A percentile compares a stretch with the other conserved stretches of the same genome.
phyloP scores from a whole-genome alignment of 30 jellyfish, hydroid and myxozoan species.

The Aurelia sp. region DNA sequence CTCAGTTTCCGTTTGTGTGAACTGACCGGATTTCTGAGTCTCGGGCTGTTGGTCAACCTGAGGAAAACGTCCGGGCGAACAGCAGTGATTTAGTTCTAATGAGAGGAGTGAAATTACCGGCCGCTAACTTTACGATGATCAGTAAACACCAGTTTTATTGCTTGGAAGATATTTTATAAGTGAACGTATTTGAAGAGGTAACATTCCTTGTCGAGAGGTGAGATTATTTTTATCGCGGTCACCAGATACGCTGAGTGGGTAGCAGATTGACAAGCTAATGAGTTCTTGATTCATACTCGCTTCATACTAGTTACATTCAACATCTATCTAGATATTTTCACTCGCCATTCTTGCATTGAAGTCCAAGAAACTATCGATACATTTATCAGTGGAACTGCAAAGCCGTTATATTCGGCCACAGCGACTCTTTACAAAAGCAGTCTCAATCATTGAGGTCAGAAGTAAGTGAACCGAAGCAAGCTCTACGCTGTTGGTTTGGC shows the following conservation, averaged over 20 bases:
- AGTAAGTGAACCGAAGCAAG: constrained; percentile 73
- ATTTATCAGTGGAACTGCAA: too few species aligned
- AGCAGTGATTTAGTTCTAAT: constrained; percentile 62
- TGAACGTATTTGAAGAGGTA: not conserved
- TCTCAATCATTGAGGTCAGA: constrained; percentile 69
- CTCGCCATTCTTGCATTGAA: too few species aligned
- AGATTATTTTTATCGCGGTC: constrained; percentile 42
- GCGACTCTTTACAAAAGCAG: constrained; percentile 68
- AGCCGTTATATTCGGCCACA: constrained; percentile 71
- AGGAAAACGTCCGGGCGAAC: constrained; percentile 71
- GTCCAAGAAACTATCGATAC: too few species aligned
- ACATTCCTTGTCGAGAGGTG: not conserved
- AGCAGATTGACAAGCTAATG: constrained; percentile 46
- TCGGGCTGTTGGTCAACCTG: constrained; percentile 86
- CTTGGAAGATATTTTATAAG: not conserved
- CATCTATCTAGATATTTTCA: too few species aligned
- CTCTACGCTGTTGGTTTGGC: constrained; percentile 55
- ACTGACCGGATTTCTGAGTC: constrained; percentile 90
- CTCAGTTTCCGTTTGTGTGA: constrained; percentile 88
- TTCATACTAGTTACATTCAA: not conserved
- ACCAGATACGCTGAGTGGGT: constrained; percentile 40
- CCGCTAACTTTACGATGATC: constrained; percentile 41
- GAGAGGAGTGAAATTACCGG: constrained; percentile 55
- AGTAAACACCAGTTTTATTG: too few species aligned
- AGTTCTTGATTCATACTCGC: constrained; percentile 37